These are phyloP conservation scores for Hydra vulgaris DNA, from an alignment of 30 jellyfish, hydroid and myxozoan genomes.

Conservation along the genomic window DNA sequence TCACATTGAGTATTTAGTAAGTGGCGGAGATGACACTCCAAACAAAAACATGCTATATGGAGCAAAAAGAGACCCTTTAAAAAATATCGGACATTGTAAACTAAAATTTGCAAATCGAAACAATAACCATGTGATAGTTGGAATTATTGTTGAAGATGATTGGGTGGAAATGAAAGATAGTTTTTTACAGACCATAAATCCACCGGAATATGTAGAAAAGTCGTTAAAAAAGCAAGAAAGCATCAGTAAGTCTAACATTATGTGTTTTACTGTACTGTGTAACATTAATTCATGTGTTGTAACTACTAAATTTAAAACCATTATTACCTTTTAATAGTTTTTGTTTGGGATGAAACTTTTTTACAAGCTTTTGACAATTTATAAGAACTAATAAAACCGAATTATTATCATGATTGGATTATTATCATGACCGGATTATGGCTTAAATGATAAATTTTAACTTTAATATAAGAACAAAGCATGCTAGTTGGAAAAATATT, in stretches of 20 bases:
- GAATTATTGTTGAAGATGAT: conserved; percentile 32
- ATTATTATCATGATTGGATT: too few relatives aligned
- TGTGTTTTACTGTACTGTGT: neutral
- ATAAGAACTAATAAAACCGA: too few relatives aligned
- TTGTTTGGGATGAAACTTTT: too few relatives aligned
- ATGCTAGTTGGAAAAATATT: too few relatives aligned
- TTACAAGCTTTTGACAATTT: too few relatives aligned
- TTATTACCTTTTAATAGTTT: too few relatives aligned
- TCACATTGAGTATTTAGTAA: conserved; percentile 5
- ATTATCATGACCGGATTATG: too few relatives aligned
- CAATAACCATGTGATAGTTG: conserved; percentile 12
- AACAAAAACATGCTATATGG: conserved; percentile 4
- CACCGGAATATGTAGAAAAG: conserved; percentile 11
- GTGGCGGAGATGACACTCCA: conserved; percentile 16
- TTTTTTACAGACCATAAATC: conserved; percentile 9
- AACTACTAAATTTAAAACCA: too few relatives aligned
- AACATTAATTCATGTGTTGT: neutral
- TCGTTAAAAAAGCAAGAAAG: neutral
- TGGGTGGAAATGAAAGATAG: conserved; percentile 20
- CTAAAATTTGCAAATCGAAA: neutral
- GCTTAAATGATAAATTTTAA: too few relatives aligned
- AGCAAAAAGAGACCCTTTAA: conserved; percentile 25
- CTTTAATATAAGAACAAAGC: too few relatives aligned
- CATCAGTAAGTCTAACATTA: conserved; percentile 19
- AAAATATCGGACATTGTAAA: conserved; percentile 20